These are phyloP conservation scores for Beaufortia kweichowensis DNA, from an alignment of 2,113 vertebrate genomes.

Conservation along the genomic window DNA sequence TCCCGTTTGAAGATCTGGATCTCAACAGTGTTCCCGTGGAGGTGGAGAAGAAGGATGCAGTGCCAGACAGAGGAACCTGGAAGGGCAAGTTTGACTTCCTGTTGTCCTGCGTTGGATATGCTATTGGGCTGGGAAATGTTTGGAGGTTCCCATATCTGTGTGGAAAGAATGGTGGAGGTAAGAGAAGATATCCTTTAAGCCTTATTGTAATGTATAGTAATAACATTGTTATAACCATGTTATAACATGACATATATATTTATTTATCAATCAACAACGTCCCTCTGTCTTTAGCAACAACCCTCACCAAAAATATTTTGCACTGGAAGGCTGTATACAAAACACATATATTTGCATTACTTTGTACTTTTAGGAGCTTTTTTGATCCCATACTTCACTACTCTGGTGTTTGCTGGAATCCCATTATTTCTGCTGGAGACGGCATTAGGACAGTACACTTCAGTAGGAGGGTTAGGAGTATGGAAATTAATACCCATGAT, in stretches of 20 bases:
- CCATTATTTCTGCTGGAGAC: slow-evolving; percentile 90
- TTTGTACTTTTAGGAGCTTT: slow-evolving; percentile 79
- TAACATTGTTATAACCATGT: not conserved
- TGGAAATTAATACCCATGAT: slow-evolving; percentile 92
- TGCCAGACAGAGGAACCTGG: slow-evolving; percentile 84
- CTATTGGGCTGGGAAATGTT: slow-evolving; percentile 88
- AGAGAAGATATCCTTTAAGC: slow-evolving; percentile 43
- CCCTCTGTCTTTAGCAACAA: no score
- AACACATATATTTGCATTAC: not conserved
- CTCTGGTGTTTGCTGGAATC: slow-evolving; percentile 88
- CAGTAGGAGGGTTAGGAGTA: slow-evolving; percentile 84
- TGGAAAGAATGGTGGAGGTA: slow-evolving; percentile 91
- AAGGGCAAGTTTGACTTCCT: slow-evolving; percentile 91
- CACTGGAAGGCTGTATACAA: not conserved
- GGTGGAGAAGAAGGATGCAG: slow-evolving; percentile 59
- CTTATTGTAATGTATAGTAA: no score
- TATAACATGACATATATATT: no score
- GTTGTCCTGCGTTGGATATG: slow-evolving; percentile 87
- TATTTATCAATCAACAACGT: no score
- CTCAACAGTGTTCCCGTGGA: slow-evolving; percentile 32
- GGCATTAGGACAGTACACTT: slow-evolving; percentile 84
- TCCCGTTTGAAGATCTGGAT: slow-evolving; percentile 72
- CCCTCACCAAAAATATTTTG: not conserved
- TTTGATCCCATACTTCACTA: slow-evolving; percentile 88
- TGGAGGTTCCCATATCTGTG: slow-evolving; percentile 93